Evolutionary conservation across 2,888 invertebrate species (phyloP).

Genomic region (Platycheirus albimanus): DNA sequence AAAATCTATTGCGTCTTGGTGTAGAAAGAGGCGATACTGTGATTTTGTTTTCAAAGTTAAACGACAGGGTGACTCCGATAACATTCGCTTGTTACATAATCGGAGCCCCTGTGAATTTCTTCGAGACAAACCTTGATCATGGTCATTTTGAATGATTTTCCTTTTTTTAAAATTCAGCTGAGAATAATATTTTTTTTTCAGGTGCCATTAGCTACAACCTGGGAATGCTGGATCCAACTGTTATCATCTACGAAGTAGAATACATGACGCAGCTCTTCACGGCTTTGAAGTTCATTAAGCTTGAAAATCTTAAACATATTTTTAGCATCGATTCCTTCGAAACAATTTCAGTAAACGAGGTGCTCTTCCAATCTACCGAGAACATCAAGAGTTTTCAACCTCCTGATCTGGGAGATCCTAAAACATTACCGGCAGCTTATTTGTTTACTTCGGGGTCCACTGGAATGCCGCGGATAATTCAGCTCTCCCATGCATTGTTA

Average conservation of each 20-base stretch:
- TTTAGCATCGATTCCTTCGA: conserved; percentile 35
- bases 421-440: conserved; percentile 52
- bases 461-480: conserved; percentile 71
- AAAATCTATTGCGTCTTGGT: conserved; percentile 54
- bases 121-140: conserved; percentile 70
- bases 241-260: conserved; percentile 71
- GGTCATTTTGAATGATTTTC: conserved; percentile 39
- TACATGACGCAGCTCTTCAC: conserved; percentile 40
- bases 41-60: conserved; percentile 67
- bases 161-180: background rate
- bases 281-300: conserved; percentile 43
- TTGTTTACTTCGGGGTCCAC: conserved; percentile 74
- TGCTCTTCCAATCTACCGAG: conserved; percentile 10
- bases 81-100: conserved; percentile 73
- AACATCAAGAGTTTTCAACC: conserved; percentile 27
- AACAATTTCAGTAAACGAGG: conserved; percentile 13
- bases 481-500: conserved; percentile 69
- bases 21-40: conserved; percentile 70
- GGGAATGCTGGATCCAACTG: conserved; percentile 60
- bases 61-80: conserved; percentile 58
- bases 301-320: conserved; percentile 48
- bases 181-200: conserved; percentile 9
- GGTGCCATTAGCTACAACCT: conserved; percentile 61
- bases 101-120: conserved; percentile 73
- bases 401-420: conserved; percentile 60